Percentiles rank a stretch among this genome's conserved stretches.
Evolutionary conservation across 2,797 vertebrate species (phyloP).

Genomic region (Gambusia yucatana): DNA sequence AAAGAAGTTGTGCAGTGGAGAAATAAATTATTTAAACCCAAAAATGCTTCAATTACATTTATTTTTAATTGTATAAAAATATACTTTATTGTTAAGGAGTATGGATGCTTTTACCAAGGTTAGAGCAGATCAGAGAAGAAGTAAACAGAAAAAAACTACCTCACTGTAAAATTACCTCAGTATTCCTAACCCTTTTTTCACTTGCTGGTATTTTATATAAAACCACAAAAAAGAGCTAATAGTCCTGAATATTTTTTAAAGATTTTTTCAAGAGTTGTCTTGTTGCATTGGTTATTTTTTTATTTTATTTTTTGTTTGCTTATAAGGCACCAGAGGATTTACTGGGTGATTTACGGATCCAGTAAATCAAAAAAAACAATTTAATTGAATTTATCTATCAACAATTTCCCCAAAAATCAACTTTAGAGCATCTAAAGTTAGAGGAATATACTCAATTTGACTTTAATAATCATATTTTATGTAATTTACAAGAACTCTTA

Average conservation of each 20-base stretch:
- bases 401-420: neutral
- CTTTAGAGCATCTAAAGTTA: neutral
- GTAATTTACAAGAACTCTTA: neutral
- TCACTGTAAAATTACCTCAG: conserved; percentile 81
- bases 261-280: conserved; percentile 80
- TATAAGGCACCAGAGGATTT: conserved; percentile 4
- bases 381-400: neutral
- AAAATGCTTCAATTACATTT: neutral
- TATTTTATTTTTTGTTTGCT: conserved; percentile 15
- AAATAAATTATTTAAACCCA: neutral
- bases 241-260: conserved; percentile 96
- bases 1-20: neutral
- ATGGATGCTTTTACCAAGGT: no score
- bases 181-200: conserved; percentile 86
- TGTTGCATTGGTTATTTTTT: conserved; percentile 76
- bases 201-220: conserved; percentile 97
- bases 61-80: neutral
- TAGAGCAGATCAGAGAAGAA: no score
- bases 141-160: no score
- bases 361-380: neutral
- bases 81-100: neutral
- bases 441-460: neutral
- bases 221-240: conserved; percentile 84
- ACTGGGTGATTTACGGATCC: no score
- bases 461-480: no score